phyloP scores from a whole-genome alignment of 2,888 invertebrate genomes.

The Bembecia ichneumoniformis region DNA sequence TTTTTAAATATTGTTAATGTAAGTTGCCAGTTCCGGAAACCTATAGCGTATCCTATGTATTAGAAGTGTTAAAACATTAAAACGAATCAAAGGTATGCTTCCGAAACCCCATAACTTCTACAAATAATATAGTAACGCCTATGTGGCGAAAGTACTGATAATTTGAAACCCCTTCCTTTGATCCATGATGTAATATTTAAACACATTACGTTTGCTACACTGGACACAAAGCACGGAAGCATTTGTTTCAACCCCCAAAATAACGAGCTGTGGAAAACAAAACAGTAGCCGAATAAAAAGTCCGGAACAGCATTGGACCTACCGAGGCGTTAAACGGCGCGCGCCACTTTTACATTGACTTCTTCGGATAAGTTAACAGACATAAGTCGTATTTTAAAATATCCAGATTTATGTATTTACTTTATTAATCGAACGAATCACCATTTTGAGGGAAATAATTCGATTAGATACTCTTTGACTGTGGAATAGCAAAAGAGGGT shows the following conservation, averaged over 20 bases:
- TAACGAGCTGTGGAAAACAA: conserved; percentile 11
- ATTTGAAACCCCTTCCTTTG: not conserved
- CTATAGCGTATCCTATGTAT: no score
- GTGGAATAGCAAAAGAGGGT: no score
- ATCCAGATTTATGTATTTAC: no score
- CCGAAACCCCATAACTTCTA: no score
- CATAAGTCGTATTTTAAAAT: no score
- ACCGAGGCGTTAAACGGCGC: not conserved
- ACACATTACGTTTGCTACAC: conserved; percentile 11
- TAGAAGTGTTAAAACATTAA: no score
- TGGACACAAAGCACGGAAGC: conserved; percentile 1
- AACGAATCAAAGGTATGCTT: no score
- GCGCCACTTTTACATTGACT: not conserved
- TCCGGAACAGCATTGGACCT: conserved; percentile 11
- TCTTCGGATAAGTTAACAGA: not conserved
- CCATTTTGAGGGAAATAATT: no score
- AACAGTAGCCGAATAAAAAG: conserved; percentile 19
- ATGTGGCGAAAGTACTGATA: not conserved
- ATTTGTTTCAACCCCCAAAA: conserved; percentile 10
- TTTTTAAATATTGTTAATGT: no score
- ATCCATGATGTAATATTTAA: conserved; percentile 1
- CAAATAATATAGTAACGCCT: no score
- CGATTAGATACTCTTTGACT: no score
- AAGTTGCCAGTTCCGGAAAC: conserved; percentile 5
- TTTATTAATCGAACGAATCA: no score